Percentiles rank a stretch among this genome's conserved stretches.
Evolutionary conservation across 2,113 vertebrate genomes (phyloP).

Genomic region (Nothocercus nigrocapillus): DNA sequence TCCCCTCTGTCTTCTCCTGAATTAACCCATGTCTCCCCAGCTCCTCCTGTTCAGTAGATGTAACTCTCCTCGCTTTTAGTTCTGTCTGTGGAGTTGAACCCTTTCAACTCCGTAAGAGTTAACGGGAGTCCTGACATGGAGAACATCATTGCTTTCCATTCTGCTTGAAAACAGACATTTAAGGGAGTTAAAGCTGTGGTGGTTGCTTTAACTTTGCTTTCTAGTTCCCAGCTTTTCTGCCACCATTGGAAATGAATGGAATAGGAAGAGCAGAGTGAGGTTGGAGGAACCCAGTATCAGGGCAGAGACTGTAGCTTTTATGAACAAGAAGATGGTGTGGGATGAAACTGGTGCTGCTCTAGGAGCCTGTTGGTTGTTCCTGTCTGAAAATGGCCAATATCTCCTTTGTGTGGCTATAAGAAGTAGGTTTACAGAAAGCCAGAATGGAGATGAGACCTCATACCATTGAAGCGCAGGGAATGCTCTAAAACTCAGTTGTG

Average conservation of each 20-base stretch:
- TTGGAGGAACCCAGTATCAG: not conserved
- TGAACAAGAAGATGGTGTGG: not conserved
- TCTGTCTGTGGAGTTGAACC: not conserved
- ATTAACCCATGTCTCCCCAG: not conserved
- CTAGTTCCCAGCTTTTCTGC: not conserved
- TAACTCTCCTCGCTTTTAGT: not conserved
- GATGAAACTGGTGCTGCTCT: not conserved
- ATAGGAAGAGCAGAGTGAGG: not conserved
- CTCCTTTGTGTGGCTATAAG: not conserved
- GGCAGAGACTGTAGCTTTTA: not conserved
- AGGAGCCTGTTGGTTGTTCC: not conserved
- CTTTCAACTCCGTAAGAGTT: not conserved
- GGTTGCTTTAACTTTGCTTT: not conserved
- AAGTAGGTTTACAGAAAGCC: not conserved
- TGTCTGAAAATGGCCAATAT: not conserved
- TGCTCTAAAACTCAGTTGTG: not conserved
- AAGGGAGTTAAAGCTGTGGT: not conserved
- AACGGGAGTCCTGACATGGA: not conserved
- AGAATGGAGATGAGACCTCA: not conserved
- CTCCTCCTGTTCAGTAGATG: not conserved
- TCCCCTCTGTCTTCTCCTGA: not conserved
- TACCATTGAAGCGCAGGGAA: rapidly evolving
- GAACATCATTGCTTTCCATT: not conserved
- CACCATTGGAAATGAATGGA: not conserved
- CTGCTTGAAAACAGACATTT: not conserved